phyloP scores from a whole-genome alignment of 1,140 invertebrate species.

The Drosophila hydei region DNA sequence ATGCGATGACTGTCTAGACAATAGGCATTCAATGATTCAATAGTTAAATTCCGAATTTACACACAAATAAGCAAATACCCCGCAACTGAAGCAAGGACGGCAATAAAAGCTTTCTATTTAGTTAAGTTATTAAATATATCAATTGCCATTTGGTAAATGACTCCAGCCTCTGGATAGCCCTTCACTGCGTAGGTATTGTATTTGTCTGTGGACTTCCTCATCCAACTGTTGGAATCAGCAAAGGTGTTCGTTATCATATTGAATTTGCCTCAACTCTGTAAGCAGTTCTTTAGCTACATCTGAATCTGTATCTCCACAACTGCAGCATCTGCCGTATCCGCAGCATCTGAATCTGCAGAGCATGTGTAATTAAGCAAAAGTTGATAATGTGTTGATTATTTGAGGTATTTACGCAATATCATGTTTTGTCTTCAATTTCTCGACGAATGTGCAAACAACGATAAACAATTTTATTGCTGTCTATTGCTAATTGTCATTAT shows the following conservation, averaged over 20 bases:
- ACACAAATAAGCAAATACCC: conserved; percentile 55
- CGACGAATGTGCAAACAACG: neutral
- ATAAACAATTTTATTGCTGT: conserved; percentile 30
- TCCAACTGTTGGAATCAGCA: conserved; percentile 3
- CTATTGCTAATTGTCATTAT: conserved; percentile 64
- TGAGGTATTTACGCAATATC: conserved; percentile 69
- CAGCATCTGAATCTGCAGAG: conserved; percentile 16
- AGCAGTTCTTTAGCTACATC: conserved; percentile 18
- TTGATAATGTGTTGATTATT: conserved; percentile 80
- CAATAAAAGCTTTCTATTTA: conserved; percentile 67
- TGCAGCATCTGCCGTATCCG: conserved; percentile 19
- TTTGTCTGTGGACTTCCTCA: neutral
- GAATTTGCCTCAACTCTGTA: conserved; percentile 13
- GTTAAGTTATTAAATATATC: conserved; percentile 78
- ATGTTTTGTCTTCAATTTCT: conserved; percentile 7
- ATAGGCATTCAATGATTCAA: conserved; percentile 73
- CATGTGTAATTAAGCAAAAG: conserved; percentile 75
- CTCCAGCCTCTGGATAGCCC: conserved; percentile 10
- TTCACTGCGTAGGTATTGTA: neutral
- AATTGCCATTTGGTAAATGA: conserved; percentile 73
- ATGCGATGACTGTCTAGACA: conserved; percentile 44
- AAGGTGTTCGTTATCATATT: conserved; percentile 2
- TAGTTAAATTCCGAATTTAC: conserved; percentile 69
- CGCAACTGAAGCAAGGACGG: conserved; percentile 8
- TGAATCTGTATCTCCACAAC: conserved; percentile 19